Evolutionary conservation across 1,140 invertebrate species (phyloP).

Genomic region (Lasaia peninsularis): DNA sequence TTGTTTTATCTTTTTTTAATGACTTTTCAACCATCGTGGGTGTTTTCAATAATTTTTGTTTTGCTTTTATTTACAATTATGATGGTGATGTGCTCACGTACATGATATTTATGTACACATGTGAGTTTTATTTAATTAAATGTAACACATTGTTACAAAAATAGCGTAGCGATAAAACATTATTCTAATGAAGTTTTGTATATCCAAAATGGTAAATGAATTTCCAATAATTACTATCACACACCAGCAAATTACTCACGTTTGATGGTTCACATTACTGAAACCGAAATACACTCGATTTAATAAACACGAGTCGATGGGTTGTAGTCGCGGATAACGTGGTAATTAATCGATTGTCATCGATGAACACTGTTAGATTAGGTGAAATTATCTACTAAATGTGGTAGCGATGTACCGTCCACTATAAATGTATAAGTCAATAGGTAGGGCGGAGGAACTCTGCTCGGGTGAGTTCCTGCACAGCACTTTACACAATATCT

Average conservation of each 20-base stretch:
- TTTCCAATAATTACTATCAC: not conserved
- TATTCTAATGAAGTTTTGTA: slow-evolving; percentile 2
- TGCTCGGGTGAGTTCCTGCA: no score
- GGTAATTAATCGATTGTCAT: not conserved
- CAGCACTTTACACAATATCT: no score
- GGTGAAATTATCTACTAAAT: not conserved
- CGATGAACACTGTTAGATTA: not conserved
- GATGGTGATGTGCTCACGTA: no score
- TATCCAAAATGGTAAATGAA: not conserved
- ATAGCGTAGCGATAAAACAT: not conserved
- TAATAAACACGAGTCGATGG: not conserved
- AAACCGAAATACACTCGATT: not conserved
- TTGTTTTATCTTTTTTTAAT: no score
- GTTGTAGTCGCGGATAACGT: not conserved
- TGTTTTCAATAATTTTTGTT: no score
- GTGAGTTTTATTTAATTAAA: no score
- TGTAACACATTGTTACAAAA: no score
- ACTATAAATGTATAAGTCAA: no score
- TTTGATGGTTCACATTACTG: not conserved
- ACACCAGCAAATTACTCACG: slow-evolving; percentile 14
- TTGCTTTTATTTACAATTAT: no score
- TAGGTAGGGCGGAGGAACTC: no score
- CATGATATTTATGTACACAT: no score
- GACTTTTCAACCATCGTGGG: no score
- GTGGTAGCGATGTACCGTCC: not conserved